A percentile compares a stretch with the other conserved stretches of the same genome.
Conservation (phyloP, 2,888 invertebrate genomes). For the Dascillus cervinus region DNA sequence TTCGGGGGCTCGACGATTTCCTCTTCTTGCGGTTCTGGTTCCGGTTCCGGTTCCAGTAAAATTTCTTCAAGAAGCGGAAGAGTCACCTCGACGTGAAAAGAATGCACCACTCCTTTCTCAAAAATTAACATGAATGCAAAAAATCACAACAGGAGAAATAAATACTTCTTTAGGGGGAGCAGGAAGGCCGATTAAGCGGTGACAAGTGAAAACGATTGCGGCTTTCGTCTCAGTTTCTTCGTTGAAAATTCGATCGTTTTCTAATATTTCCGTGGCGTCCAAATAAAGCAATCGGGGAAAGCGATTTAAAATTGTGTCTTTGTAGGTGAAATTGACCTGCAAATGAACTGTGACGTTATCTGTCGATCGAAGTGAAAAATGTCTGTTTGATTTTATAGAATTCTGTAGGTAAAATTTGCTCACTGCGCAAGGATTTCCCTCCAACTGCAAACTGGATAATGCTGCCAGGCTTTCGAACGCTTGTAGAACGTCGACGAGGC, state of each 20-base stretch:
- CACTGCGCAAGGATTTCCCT: constrained; percentile 55
- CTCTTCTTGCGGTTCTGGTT: constrained; percentile 26
- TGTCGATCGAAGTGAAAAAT: neutral
- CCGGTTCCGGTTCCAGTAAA: constrained; percentile 24
- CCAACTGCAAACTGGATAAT: constrained; percentile 43
- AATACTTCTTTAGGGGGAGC: constrained; percentile 49
- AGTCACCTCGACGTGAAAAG: constrained; percentile 48
- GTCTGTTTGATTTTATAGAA: neutral
- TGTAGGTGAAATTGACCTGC: constrained; percentile 38
- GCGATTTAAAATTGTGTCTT: constrained; percentile 37
- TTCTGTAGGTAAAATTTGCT: too few species aligned
- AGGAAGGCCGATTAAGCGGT: constrained; percentile 47
- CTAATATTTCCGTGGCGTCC: constrained; percentile 45
- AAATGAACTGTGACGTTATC: too few species aligned
- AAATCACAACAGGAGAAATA: constrained; percentile 1
- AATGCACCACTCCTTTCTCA: constrained; percentile 33
- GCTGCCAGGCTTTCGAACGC: constrained; percentile 36
- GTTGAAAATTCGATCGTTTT: constrained; percentile 24
- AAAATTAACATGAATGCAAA: constrained; percentile 7
- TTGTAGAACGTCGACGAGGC: constrained; percentile 41
- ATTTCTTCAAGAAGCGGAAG: constrained; percentile 48
- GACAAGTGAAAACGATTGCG: constrained; percentile 44
- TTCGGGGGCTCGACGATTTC: constrained; percentile 6
- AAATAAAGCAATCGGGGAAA: constrained; percentile 45
- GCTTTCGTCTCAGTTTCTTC: constrained; percentile 38